A percentile compares a stretch with the other conserved stretches of the same genome.
Conservation (phyloP, 2,797 vertebrate genomes). For the Macropus fuliginosus region DNA sequence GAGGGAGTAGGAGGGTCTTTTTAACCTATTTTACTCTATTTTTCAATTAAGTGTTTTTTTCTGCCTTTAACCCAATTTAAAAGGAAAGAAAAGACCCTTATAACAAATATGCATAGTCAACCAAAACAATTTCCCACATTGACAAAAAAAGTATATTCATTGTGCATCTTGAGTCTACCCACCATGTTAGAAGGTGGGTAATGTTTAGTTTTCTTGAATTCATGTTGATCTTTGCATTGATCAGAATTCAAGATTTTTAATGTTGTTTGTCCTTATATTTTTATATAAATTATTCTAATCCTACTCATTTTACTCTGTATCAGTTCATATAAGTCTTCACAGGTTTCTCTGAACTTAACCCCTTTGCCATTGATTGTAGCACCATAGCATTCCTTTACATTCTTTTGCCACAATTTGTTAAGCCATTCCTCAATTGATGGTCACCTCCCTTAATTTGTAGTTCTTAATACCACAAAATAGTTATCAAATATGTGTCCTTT, state of each 20-base stretch:
- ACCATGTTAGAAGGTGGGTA: background rate
- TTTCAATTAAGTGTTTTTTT: background rate
- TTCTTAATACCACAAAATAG: background rate
- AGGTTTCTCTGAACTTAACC: background rate
- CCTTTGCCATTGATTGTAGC: background rate
- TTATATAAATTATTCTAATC: background rate
- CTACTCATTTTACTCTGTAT: background rate
- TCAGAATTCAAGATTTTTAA: background rate
- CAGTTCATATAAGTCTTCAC: background rate
- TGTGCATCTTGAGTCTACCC: background rate
- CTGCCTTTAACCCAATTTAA: background rate
- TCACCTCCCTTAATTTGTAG: background rate
- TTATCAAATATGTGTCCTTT: background rate
- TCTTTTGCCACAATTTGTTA: background rate
- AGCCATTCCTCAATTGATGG: background rate
- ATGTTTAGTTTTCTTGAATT: background rate
- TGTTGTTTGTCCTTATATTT: background rate
- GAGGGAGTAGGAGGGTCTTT: background rate
- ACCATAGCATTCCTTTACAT: background rate
- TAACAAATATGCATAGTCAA: background rate
- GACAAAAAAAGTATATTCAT: background rate
- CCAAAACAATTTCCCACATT: background rate
- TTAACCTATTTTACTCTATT: background rate
- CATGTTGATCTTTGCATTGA: background rate
- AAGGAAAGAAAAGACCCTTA: background rate